phyloP scores from a whole-genome alignment of 2,888 invertebrate genomes.

The Luffia ferchaultella region DNA sequence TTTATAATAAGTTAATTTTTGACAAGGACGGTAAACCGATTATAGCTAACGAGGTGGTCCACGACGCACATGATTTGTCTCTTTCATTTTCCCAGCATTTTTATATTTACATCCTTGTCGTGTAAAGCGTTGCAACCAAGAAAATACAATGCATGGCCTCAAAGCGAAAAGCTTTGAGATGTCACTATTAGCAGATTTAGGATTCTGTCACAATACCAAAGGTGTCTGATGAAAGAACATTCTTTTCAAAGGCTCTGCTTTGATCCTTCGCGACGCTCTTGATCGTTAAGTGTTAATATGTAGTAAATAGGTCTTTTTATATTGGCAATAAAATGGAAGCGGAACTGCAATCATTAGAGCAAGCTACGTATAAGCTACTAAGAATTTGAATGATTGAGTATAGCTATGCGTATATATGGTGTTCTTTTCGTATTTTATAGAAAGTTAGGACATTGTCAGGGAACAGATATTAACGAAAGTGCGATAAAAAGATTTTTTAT shows the following conservation, averaged over 20 bases:
- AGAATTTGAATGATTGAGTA: no score
- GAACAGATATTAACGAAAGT: no score
- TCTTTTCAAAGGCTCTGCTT: background rate
- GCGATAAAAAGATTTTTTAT: no score
- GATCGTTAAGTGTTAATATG: no score
- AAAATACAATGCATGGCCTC: background rate
- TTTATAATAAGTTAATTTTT: conserved; percentile 53
- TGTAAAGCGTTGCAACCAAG: background rate
- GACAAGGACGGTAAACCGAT: conserved; percentile 50
- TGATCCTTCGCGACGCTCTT: no score
- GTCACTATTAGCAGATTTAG: background rate
- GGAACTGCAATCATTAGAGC: no score
- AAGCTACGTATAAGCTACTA: no score
- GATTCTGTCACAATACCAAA: conserved; percentile 10
- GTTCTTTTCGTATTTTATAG: no score
- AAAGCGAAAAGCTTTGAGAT: background rate
- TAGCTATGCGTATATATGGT: no score
- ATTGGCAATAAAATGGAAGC: no score
- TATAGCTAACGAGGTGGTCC: conserved; percentile 58
- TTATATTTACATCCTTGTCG: conserved; percentile 5
- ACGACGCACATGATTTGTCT: conserved; percentile 16
- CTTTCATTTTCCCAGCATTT: conserved; percentile 6
- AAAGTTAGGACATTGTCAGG: no score
- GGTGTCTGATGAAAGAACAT: conserved; percentile 1
- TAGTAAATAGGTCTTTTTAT: no score